Percentiles rank a stretch among this genome's conserved stretches.
Evolutionary conservation across 2,113 vertebrate species (phyloP).

Genomic region (Channa maculata): DNA sequence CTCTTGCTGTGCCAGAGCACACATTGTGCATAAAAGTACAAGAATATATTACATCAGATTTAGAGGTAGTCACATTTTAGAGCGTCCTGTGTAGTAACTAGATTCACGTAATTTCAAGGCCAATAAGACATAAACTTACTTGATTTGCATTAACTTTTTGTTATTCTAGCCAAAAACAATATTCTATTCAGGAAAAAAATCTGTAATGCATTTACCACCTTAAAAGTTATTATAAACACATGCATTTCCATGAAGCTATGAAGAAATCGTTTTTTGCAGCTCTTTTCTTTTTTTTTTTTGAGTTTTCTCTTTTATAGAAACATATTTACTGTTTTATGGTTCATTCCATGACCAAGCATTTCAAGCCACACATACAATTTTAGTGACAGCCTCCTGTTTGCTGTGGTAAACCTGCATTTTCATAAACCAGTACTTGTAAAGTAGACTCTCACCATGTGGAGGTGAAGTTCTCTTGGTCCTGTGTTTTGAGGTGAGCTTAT

Average conservation of each 20-base stretch:
- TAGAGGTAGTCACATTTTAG: background rate
- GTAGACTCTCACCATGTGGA: background rate
- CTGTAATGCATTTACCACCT: background rate
- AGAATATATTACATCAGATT: constrained; percentile 1
- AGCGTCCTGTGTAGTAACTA: background rate
- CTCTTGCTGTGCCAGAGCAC: constrained; percentile 34
- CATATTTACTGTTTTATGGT: background rate
- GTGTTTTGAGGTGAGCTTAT: background rate
- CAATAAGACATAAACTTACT: too few species aligned
- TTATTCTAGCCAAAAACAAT: too few species aligned
- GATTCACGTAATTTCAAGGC: background rate
- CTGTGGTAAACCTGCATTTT: background rate
- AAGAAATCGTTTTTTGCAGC: background rate
- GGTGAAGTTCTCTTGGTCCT: background rate
- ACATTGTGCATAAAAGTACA: constrained; percentile 16
- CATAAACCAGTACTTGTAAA: constrained; percentile 2
- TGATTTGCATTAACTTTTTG: too few species aligned
- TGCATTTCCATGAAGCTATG: background rate
- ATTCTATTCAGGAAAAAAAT: too few species aligned
- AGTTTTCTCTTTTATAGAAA: background rate
- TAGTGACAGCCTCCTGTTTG: constrained; percentile 2
- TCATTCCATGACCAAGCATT: background rate
- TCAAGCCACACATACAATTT: background rate
- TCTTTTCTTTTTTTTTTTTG: background rate
- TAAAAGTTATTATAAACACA: background rate